Conservation (phyloP, 2,888 invertebrate genomes). For the Protonemura montana region DNA sequence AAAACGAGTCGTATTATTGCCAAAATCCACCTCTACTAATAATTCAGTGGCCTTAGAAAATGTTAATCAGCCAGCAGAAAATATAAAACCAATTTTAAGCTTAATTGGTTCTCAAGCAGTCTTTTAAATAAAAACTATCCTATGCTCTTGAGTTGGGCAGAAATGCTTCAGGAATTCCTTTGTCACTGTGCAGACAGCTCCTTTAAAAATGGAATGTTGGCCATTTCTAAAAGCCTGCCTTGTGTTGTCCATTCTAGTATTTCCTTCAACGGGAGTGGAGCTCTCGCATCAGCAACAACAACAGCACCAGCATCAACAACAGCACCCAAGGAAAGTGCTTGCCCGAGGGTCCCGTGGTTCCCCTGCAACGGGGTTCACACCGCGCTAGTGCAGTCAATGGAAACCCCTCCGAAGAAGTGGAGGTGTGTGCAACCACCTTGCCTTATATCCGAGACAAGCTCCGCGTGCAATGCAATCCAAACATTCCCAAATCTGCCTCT, state of each 20-base stretch:
- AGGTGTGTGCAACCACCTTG: constrained; percentile 56
- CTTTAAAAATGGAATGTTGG: too few relatives aligned
- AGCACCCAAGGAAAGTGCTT: constrained; percentile 45
- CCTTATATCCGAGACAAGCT: constrained; percentile 62
- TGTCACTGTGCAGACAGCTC: too few relatives aligned
- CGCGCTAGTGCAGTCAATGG: constrained; percentile 47
- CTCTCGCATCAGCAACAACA: constrained; percentile 57
- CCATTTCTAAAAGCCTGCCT: not conserved
- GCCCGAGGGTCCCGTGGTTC: constrained; percentile 40
- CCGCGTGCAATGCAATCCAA: constrained; percentile 62
- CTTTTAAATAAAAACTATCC: too few relatives aligned
- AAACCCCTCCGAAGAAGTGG: constrained; percentile 50
- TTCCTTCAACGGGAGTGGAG: constrained; percentile 63
- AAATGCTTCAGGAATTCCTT: too few relatives aligned
- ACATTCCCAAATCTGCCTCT: constrained; percentile 69
- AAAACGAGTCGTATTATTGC: too few relatives aligned
- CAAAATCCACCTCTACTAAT: too few relatives aligned
- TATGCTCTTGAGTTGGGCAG: too few relatives aligned
- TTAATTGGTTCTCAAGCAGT: too few relatives aligned
- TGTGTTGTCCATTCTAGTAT: constrained; percentile 54
- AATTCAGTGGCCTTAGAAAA: too few relatives aligned
- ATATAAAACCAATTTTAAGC: too few relatives aligned
- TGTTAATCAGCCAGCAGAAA: too few relatives aligned
- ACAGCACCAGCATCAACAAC: constrained; percentile 31
- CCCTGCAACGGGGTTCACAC: constrained; percentile 46